Percentiles rank a stretch among this genome's conserved stretches.
phyloP scores from a whole-genome alignment of 2,113 vertebrate genomes.

The Hiodon alosoides region DNA sequence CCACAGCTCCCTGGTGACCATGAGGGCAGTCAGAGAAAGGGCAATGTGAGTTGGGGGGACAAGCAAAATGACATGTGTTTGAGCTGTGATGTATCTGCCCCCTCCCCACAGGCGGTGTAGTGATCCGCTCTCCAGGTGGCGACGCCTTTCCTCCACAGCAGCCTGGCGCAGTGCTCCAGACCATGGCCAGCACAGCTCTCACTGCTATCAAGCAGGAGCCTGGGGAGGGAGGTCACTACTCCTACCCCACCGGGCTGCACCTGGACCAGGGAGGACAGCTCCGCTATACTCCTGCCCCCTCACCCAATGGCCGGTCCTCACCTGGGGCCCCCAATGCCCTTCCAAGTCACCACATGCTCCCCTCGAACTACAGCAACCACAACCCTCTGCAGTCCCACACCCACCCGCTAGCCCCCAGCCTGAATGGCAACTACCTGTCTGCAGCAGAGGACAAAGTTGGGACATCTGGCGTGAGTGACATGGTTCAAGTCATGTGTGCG shows the following conservation, averaged over 20 bases:
- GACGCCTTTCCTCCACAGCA: conserved; percentile 48
- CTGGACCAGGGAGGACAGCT: conserved; percentile 78
- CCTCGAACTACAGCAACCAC: conserved; percentile 56
- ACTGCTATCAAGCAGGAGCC: conserved; percentile 88
- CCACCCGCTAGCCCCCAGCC: conserved; percentile 69
- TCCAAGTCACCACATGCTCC: conserved; percentile 52
- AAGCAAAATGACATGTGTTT: neutral
- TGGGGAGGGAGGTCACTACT: conserved; percentile 71
- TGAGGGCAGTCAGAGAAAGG: too few relatives aligned
- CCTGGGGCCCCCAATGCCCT: conserved; percentile 49
- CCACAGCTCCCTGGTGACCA: too few relatives aligned
- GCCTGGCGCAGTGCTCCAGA: conserved; percentile 83
- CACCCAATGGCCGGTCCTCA: conserved; percentile 54
- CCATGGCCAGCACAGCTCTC: conserved; percentile 72
- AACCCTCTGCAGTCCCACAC: conserved; percentile 70
- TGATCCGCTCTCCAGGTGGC: conserved; percentile 69
- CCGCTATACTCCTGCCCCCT: conserved; percentile 61
- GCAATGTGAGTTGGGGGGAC: neutral
- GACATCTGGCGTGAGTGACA: conserved; percentile 70
- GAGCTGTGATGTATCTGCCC: conserved; percentile 34
- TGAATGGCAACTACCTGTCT: conserved; percentile 80
- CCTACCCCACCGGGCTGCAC: conserved; percentile 82
- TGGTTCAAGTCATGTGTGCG: conserved; percentile 84
- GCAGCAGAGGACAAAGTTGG: conserved; percentile 71
- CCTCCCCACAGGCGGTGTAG: conserved; percentile 71